phyloP scores from a whole-genome alignment of 2,888 invertebrate genomes.

The Trileptium ribeirensis region DNA sequence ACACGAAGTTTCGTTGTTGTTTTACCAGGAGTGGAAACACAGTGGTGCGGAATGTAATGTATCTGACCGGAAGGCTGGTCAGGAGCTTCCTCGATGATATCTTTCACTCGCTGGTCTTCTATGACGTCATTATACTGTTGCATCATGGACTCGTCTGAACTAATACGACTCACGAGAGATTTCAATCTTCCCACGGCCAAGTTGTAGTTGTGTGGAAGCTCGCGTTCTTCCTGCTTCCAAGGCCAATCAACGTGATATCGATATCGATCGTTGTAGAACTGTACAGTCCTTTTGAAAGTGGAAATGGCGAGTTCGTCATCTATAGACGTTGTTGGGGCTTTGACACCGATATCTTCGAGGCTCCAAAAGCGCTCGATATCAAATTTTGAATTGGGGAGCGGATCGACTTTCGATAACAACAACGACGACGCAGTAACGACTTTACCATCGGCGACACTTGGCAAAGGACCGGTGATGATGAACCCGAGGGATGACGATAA shows the following conservation, averaged over 20 bases:
- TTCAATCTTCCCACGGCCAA: neutral
- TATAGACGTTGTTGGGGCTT: neutral
- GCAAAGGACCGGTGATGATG: neutral
- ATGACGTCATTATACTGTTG: slow-evolving; percentile 21
- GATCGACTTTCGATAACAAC: neutral
- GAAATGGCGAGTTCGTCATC: neutral
- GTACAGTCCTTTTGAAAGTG: neutral
- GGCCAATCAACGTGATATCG: neutral
- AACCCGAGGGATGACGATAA: neutral
- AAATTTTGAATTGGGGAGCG: neutral
- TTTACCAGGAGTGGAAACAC: slow-evolving; percentile 29
- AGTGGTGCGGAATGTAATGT: slow-evolving; percentile 35
- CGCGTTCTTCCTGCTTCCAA: neutral
- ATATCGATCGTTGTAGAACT: neutral
- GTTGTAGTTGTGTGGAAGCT: neutral
- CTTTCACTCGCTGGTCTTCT: slow-evolving; percentile 16
- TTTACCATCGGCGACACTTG: neutral
- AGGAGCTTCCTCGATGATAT: slow-evolving; percentile 21
- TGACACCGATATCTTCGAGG: neutral
- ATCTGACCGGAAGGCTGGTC: neutral
- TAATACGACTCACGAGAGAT: neutral
- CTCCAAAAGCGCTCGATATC: neutral
- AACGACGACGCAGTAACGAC: neutral
- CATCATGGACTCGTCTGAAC: slow-evolving; percentile 1
- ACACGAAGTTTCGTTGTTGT: slow-evolving; percentile 34